Evolutionary conservation across 1,140 invertebrate species (phyloP).

Genomic region (Drosophila elegans): DNA sequence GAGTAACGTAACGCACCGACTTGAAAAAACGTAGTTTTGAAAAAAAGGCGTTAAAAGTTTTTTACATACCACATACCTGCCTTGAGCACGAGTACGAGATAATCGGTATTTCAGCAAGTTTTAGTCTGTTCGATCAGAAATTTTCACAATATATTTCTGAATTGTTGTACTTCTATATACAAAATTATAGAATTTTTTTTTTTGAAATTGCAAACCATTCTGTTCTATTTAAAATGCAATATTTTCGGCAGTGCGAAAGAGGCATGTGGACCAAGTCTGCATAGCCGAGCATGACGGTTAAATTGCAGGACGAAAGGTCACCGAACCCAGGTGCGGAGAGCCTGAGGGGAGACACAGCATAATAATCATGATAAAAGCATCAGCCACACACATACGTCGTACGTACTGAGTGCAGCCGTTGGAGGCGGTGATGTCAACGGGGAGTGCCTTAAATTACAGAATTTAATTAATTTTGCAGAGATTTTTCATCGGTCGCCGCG

Average conservation of each 20-base stretch:
- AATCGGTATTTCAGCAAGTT: no score
- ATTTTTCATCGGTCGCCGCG: constrained; percentile 60
- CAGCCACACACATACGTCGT: background rate
- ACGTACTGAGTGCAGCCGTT: background rate
- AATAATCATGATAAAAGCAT: constrained; percentile 63
- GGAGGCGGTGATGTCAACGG: constrained; percentile 5
- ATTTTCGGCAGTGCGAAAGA: constrained; percentile 1
- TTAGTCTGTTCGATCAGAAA: no score
- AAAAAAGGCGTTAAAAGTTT: no score
- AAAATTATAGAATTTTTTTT: no score
- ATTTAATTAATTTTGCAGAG: constrained; percentile 73
- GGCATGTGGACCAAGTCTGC: constrained; percentile 30
- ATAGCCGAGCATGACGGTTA: constrained; percentile 48
- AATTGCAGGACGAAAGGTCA: constrained; percentile 72
- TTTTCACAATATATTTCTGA: no score
- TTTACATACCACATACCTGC: no score
- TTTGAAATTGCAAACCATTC: no score
- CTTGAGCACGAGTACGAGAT: no score
- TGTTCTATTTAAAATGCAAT: no score
- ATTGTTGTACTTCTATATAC: no score
- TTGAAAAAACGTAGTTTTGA: no score
- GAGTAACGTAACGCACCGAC: no score
- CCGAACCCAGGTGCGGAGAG: constrained; percentile 49
- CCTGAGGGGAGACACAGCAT: constrained; percentile 45
- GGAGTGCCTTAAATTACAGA: constrained; percentile 61